These are phyloP conservation scores for Ophion ellenae DNA, from an alignment of 2,888 invertebrate genomes.

Conservation along the genomic window DNA sequence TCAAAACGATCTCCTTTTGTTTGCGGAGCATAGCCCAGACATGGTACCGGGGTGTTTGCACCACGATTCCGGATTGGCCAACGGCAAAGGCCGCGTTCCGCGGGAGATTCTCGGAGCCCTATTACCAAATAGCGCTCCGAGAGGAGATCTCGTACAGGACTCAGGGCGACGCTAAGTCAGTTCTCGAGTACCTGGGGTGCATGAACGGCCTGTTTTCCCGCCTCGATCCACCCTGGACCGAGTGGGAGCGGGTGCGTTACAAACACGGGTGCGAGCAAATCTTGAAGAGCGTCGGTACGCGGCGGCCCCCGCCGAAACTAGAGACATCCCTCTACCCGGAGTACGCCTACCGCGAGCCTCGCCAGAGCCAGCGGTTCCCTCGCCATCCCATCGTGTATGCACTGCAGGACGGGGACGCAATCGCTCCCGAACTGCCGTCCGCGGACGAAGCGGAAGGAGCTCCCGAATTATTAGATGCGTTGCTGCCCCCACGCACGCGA, in stretches of 20 bases:
- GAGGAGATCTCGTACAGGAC: slow-evolving; percentile 26
- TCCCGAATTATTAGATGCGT: too few relatives aligned
- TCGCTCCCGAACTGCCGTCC: too few relatives aligned
- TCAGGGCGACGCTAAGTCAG: background rate
- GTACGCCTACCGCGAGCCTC: background rate
- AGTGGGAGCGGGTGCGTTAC: too few relatives aligned
- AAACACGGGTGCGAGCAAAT: too few relatives aligned
- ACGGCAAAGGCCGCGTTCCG: slow-evolving; percentile 1
- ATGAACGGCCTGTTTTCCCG: slow-evolving; percentile 12
- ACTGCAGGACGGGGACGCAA: too few relatives aligned
- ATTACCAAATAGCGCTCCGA: slow-evolving; percentile 37
- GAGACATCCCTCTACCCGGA: slow-evolving; percentile 38
- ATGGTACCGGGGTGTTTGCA: slow-evolving; percentile 31
- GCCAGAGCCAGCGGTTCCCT: background rate
- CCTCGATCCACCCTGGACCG: too few relatives aligned
- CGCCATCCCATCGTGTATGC: background rate
- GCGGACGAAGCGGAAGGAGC: too few relatives aligned
- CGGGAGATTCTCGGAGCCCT: slow-evolving; percentile 26
- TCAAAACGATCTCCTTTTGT: slow-evolving; percentile 35
- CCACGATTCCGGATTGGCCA: slow-evolving; percentile 8
- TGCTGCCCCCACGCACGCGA: too few relatives aligned
- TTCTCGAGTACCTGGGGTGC: slow-evolving; percentile 25
- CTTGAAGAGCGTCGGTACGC: background rate
- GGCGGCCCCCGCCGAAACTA: slow-evolving; percentile 9
- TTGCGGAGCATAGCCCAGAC: background rate